Percentiles rank a stretch among this genome's conserved stretches.
phyloP scores from a whole-genome alignment of 30 jellyfish, hydroid and myxozoan genomes.

The Pelagia noctiluca region DNA sequence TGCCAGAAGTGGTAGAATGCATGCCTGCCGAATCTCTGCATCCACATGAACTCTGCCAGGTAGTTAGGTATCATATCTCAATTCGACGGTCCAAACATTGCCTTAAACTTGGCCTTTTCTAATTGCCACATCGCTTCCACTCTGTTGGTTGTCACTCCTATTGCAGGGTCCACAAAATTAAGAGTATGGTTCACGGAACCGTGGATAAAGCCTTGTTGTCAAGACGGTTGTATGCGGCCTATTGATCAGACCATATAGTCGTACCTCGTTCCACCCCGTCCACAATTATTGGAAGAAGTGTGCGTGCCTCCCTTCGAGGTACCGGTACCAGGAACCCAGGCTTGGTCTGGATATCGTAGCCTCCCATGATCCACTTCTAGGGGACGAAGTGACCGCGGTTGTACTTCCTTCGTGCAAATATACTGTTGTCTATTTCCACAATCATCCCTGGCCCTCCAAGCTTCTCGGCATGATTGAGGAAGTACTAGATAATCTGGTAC shows the following conservation, averaged over 20 bases:
- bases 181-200: conserved; percentile 51
- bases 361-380: no score
- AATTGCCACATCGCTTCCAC: conserved; percentile 47
- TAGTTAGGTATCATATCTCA: conserved; percentile 24
- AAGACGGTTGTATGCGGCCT: conserved; percentile 54
- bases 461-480: no score
- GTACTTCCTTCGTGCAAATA: conserved; percentile 52
- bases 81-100: conserved; percentile 40
- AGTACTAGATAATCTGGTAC: no score
- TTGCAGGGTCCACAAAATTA: conserved; percentile 58
- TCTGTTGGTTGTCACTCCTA: conserved; percentile 44
- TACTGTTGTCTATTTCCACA: no score
- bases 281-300: conserved; percentile 39
- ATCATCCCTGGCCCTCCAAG: no score
- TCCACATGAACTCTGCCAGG: no score
- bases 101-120: conserved; percentile 30
- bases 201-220: conserved; percentile 33
- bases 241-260: conserved; percentile 45
- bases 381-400: conserved; percentile 56
- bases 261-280: conserved; percentile 52
- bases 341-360: conserved; percentile 30
- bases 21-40: no score
- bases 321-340: conserved; percentile 56
- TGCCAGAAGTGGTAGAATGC: no score
- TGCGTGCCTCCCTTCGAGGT: conserved; percentile 57